phyloP scores from a whole-genome alignment of 2,888 invertebrate genomes.

The Nematopogon swammerdamellus region DNA sequence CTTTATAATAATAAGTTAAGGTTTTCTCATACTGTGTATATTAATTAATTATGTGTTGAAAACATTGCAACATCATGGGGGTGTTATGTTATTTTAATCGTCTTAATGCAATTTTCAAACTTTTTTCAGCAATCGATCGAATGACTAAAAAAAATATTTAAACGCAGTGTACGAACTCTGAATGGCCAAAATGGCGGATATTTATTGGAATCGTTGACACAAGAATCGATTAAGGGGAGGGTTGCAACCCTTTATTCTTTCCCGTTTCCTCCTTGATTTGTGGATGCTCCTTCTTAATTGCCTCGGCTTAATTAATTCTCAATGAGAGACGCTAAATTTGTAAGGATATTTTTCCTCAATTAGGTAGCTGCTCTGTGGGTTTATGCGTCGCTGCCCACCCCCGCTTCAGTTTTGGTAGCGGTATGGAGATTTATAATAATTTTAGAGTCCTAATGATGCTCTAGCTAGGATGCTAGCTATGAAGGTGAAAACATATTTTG shows the following conservation, averaged over 20 bases:
- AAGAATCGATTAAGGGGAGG: not conserved
- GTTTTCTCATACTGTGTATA: no score
- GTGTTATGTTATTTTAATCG: no score
- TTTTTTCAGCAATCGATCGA: no score
- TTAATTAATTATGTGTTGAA: no score
- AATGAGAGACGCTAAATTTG: not conserved
- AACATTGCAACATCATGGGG: no score
- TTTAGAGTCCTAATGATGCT: no score
- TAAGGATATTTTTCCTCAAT: not conserved
- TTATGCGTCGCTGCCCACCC: not conserved
- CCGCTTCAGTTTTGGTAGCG: not conserved
- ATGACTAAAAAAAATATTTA: no score
- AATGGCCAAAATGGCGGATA: not conserved
- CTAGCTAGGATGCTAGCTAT: no score
- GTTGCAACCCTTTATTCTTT: slow-evolving; percentile 6
- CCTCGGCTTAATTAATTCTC: not conserved
- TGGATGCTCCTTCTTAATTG: not conserved
- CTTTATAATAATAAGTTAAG: no score
- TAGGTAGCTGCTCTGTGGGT: not conserved
- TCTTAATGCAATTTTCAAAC: no score
- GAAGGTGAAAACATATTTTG: no score
- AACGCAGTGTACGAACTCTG: not conserved
- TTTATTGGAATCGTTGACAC: not conserved
- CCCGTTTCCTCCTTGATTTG: slow-evolving; percentile 4
- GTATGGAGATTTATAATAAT: not conserved